A percentile compares a stretch with the other conserved stretches of the same genome.
Conservation (phyloP, 2,888 invertebrate genomes). For the Phytoseiulus persimilis region DNA sequence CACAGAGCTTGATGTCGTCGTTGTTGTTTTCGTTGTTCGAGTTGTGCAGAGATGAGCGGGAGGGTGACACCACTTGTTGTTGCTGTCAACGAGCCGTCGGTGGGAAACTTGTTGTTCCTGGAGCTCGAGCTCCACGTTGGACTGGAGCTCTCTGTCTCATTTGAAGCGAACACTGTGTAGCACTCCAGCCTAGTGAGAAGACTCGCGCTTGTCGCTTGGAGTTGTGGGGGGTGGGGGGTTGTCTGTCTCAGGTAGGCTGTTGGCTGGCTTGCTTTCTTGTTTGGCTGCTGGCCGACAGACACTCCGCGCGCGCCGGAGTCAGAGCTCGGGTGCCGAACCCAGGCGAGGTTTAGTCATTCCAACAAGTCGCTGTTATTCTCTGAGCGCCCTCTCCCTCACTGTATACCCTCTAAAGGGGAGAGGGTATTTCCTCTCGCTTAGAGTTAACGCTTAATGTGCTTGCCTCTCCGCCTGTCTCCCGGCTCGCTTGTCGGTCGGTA, state of each 20-base stretch:
- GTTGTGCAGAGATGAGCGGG: neutral
- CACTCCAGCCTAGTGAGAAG: neutral
- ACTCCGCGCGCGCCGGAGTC: slow-evolving; percentile 16
- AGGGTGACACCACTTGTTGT: neutral
- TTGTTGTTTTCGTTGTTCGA: neutral
- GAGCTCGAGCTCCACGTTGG: neutral
- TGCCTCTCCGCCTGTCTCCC: neutral
- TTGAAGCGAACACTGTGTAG: neutral
- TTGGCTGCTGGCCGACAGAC: slow-evolving; percentile 11
- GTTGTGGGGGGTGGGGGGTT: neutral
- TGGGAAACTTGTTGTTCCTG: neutral
- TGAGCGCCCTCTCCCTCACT: slow-evolving; percentile 22
- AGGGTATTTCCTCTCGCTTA: neutral
- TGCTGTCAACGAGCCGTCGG: neutral
- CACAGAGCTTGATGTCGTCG: neutral
- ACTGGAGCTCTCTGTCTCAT: neutral
- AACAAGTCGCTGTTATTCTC: slow-evolving; percentile 36
- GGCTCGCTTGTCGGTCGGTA: neutral
- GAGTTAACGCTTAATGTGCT: slow-evolving; percentile 37
- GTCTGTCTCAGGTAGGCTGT: neutral
- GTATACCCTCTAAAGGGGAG: neutral
- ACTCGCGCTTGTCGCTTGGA: neutral
- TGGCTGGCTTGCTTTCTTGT: neutral
- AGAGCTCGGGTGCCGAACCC: slow-evolving; percentile 32
- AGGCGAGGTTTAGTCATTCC: slow-evolving; percentile 38